These are phyloP conservation scores for Dicaeum eximium DNA, from an alignment of 2,113 vertebrate species.

Conservation along the genomic window DNA sequence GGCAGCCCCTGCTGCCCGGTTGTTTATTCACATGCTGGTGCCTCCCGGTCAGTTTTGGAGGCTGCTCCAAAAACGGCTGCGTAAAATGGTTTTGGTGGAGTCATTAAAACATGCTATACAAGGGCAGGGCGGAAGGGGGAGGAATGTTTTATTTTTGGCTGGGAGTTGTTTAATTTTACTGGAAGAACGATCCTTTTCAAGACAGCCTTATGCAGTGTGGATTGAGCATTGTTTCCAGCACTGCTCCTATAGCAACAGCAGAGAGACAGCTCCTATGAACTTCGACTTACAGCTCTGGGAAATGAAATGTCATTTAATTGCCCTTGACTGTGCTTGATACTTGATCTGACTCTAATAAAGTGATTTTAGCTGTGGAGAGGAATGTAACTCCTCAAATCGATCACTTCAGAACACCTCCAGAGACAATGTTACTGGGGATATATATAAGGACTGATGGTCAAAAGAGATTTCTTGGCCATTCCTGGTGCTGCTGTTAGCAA, in stretches of 20 bases:
- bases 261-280: not conserved
- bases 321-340: slow-evolving; percentile 3
- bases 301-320: slow-evolving; percentile 44
- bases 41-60: not conserved
- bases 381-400: not conserved
- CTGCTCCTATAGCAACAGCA: not conserved
- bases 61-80: not conserved
- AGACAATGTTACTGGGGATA: rapidly evolving
- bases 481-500: rapidly evolving
- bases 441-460: not conserved
- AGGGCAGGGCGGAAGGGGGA: not conserved
- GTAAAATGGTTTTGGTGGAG: not conserved
- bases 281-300: not conserved
- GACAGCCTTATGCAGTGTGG: not conserved
- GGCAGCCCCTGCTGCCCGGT: not conserved
- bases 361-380: not conserved
- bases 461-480: not conserved
- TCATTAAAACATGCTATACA: not conserved
- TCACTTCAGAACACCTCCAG: not conserved
- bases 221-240: not conserved
- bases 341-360: slow-evolving; percentile 23
- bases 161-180: not conserved
- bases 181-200: not conserved
- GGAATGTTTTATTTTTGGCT: not conserved
- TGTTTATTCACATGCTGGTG: not conserved